Conservation (phyloP, 2,888 invertebrate genomes). For the Portevinia maculata region DNA sequence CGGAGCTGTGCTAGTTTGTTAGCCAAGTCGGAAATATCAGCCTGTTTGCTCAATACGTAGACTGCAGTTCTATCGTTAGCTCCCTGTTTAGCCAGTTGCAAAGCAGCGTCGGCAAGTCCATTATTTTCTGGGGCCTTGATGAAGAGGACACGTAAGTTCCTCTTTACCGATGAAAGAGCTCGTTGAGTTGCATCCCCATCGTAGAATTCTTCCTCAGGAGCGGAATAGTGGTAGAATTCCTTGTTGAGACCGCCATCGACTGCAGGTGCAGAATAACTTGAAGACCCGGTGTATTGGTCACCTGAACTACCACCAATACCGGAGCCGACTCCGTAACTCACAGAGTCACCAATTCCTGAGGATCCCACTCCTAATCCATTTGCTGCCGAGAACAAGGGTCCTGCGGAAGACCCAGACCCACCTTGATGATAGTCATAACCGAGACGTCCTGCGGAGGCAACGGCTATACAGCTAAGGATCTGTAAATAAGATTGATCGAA, state of each 20-base stretch:
- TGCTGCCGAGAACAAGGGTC: neutral
- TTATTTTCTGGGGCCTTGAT: conserved; percentile 76
- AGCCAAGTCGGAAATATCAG: conserved; percentile 78
- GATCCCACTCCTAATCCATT: neutral
- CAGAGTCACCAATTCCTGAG: neutral
- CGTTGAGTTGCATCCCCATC: conserved; percentile 46
- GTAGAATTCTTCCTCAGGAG: conserved; percentile 75
- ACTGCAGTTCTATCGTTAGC: conserved; percentile 74
- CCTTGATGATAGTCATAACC: conserved; percentile 44
- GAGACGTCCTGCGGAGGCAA: conserved; percentile 38
- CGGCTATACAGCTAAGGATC: conserved; percentile 38
- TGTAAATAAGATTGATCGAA: neutral
- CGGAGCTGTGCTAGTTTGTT: conserved; percentile 76
- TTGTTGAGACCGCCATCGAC: conserved; percentile 58
- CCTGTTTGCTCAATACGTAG: conserved; percentile 78
- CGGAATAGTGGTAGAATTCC: conserved; percentile 75
- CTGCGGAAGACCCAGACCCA: neutral
- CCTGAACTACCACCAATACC: neutral
- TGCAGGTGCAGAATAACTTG: neutral
- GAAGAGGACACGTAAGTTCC: conserved; percentile 75
- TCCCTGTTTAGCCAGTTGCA: conserved; percentile 74
- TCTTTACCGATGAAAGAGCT: conserved; percentile 39
- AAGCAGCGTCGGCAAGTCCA: conserved; percentile 70
- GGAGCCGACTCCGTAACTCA: neutral
- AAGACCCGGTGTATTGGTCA: neutral